Percentiles rank a stretch among this genome's conserved stretches.
These are phyloP conservation scores for Apodemia duryi DNA, from an alignment of 2,888 invertebrate genomes.

Conservation along the genomic window DNA sequence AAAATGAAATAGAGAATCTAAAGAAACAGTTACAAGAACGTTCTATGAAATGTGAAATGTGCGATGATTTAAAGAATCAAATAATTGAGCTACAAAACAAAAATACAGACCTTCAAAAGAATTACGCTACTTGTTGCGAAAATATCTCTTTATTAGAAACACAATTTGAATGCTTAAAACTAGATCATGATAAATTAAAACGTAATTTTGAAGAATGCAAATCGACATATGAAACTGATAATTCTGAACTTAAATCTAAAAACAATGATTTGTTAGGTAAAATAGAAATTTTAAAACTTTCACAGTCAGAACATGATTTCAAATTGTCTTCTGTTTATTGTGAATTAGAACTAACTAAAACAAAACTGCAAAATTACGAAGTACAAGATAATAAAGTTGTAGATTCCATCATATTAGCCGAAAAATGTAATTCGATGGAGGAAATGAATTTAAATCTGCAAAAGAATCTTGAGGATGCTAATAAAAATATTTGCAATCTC, in stretches of 20 bases:
- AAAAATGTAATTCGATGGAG: conserved; percentile 46
- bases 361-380: conserved; percentile 20
- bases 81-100: conserved; percentile 23
- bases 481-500: conserved; percentile 54
- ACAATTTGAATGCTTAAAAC: conserved; percentile 36
- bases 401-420: conserved; percentile 37
- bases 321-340: conserved; percentile 38
- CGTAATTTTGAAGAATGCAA: conserved; percentile 41
- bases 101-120: conserved; percentile 22
- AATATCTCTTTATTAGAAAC: conserved; percentile 25
- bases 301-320: conserved; percentile 39
- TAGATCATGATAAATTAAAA: conserved; percentile 38
- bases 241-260: conserved; percentile 34
- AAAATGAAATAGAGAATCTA: conserved; percentile 44
- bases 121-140: not conserved
- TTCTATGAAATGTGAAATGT: conserved; percentile 18
- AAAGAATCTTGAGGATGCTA: conserved; percentile 52
- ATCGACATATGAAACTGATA: conserved; percentile 36
- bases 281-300: conserved; percentile 35
- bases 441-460: conserved; percentile 48
- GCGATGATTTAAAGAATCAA: conserved; percentile 21
- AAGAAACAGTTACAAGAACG: conserved; percentile 31
- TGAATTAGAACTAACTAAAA: conserved; percentile 41
- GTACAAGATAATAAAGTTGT: conserved; percentile 26
- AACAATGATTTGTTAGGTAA: conserved; percentile 41